Evolutionary conservation across 2,888 invertebrate genomes (phyloP), one percentile per base, ranked within the genome.

Genomic region (Argyresthia albistria): DNA sequence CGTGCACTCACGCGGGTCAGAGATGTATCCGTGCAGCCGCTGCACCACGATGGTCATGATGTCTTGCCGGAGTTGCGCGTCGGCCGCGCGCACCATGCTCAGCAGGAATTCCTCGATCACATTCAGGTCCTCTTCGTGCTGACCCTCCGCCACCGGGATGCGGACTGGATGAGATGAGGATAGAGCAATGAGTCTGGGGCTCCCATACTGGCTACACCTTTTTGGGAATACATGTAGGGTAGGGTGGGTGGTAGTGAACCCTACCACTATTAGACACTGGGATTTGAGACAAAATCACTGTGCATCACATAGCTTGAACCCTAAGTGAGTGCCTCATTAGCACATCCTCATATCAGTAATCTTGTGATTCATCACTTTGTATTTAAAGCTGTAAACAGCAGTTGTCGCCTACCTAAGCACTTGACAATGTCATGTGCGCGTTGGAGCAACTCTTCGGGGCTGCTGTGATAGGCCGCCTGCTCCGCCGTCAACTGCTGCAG

Each of bases 11-110:
- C 89, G 80, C 7, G 89, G 88, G 63, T 90, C 89, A 0, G 91
- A 90, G 56, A 91, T 91, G 60, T 89, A 89, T 11, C 81, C 79
- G 59, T 91, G 91, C 35, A 92, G 76, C 43, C 90, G 89, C 57
- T 89, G 88, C 43, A 92, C 74, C 50, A 91, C 89, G 2, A 84
- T 79, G 16, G 88, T 81, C 52, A 89, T 76, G 56, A 91, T 72
- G 57, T 89, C 89, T 53, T 88, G 76, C 11, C 83, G 78, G 4
- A 76, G 56, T n/a, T 63, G 64, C 43, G 63, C 62, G 55, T 72
- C 65, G 6, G 74, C 69, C 0, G 65, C 61, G 55, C 70, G 73
- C 46, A 84, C 67, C 9, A 76, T 62, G 2, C 75, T 70, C 1
- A 79, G 61, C 6, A 84, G 65, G 52, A 76, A 83, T 42, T 76